Conservation (phyloP, 2,888 invertebrate species). For the Pomacea canaliculata region DNA sequence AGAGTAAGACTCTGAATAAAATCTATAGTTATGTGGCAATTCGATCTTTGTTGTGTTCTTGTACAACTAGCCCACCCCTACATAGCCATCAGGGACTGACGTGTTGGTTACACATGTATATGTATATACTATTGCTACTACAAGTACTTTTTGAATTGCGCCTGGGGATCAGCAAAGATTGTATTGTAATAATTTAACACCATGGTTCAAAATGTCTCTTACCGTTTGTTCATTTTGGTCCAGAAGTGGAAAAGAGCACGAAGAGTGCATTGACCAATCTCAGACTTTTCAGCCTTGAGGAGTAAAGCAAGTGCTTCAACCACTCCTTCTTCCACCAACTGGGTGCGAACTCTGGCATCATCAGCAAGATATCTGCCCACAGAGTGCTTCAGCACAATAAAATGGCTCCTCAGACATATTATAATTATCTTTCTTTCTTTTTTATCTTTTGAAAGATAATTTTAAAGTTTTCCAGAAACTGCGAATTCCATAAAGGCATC, state of each 20-base stretch:
- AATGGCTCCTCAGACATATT: background rate
- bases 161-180: too few relatives aligned
- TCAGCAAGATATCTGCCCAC: background rate
- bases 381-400: background rate
- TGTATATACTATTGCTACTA: too few relatives aligned
- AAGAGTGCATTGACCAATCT: background rate
- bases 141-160: too few relatives aligned
- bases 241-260: constrained; percentile 6
- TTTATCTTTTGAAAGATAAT: background rate
- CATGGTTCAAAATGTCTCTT: background rate
- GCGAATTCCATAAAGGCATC: background rate
- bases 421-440: background rate
- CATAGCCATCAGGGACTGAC: too few relatives aligned
- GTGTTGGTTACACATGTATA: too few relatives aligned
- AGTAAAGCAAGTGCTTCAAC: background rate
- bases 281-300: constrained; percentile 10
- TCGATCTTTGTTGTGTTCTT: too few relatives aligned
- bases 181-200: too few relatives aligned
- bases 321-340: constrained; percentile 13
- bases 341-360: constrained; percentile 8
- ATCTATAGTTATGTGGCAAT: too few relatives aligned
- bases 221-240: constrained; percentile 12
- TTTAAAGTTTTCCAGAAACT: background rate
- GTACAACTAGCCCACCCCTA: too few relatives aligned
- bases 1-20: too few relatives aligned